Evolutionary conservation across 2,888 invertebrate genomes (phyloP), one percentile per base, ranked within the genome.

Genomic region (Dexiosoma caninum): DNA sequence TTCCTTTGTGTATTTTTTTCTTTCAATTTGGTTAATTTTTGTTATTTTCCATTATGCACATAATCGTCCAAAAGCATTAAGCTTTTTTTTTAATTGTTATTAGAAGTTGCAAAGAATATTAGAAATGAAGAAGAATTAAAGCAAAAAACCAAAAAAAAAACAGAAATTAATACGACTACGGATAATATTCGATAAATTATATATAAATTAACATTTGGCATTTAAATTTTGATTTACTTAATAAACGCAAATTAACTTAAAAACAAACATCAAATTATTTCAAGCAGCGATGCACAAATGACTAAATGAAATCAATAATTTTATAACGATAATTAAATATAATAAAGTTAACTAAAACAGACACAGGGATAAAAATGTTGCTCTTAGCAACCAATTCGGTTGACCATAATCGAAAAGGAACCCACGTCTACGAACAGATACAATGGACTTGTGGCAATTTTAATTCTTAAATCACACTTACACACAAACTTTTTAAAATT

Each of bases 141-240:
- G 27, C 27, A 3, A 27, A 3, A n/a, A 27, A 27, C 6, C 6
- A 27, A 27, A 6, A 42, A 62, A 55, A 57, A n/a, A n/a, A n/a
- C n/a, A n/a, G n/a, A n/a, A n/a, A n/a, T n/a, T n/a, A n/a, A n/a
- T n/a, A n/a, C n/a, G n/a, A n/a, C n/a, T 62, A 37, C 32, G 35
- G 46, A 72, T 59, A 71, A 55, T 49, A 69, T 64, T 76, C 76
- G 53, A 80, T 76, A 69, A 76, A 81, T 80, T 76, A 80, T 44
- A 72, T 64, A 70, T 40, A 72, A 55, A 67, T 77, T 81, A 76
- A 72, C 81, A 69, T 81, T 81, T 81, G 81, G 37, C 76, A 81
- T 81, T 81, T 81, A 7, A 62, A 81, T 57, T 81, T 81, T 81
- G 81, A 81, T 77, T 77, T 81, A 72, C 19, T 77, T 81, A 81